These are phyloP conservation scores for Henicopernis longicauda DNA, from an alignment of 2,113 vertebrate species.

Conservation along the genomic window DNA sequence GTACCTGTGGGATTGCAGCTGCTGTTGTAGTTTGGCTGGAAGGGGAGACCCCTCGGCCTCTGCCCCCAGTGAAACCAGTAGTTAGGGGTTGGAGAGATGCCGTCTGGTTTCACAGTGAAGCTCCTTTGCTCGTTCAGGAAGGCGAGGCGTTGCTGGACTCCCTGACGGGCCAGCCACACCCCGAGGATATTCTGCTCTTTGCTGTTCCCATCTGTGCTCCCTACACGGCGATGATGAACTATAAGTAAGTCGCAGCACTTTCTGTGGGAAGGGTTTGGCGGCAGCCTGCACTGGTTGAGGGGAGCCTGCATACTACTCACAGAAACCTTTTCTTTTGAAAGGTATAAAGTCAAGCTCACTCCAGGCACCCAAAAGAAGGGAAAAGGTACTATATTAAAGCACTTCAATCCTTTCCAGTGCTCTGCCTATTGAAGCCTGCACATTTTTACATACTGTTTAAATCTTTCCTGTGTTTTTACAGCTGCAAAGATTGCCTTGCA, in stretches of 20 bases:
- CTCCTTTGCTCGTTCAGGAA: slow-evolving; percentile 71
- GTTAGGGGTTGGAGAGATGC: neutral
- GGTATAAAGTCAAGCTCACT: slow-evolving; percentile 96
- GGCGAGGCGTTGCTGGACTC: slow-evolving; percentile 82
- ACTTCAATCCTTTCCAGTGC: accelerated
- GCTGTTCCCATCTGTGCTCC: slow-evolving; percentile 92
- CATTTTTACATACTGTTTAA: accelerated
- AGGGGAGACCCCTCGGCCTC: neutral
- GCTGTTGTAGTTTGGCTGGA: too few species aligned
- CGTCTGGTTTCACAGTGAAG: neutral
- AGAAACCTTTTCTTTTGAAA: neutral
- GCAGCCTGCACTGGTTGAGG: neutral
- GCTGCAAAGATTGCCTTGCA: slow-evolving; percentile 92
- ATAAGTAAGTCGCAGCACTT: slow-evolving; percentile 78
- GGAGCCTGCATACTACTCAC: accelerated
- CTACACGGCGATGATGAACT: slow-evolving; percentile 87
- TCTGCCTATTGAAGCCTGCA: accelerated
- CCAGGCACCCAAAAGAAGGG: slow-evolving; percentile 96
- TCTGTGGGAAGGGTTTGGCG: neutral
- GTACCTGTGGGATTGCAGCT: neutral
- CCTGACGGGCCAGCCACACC: slow-evolving; percentile 89
- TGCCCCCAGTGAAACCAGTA: accelerated
- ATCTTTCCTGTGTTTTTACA: slow-evolving; percentile 43
- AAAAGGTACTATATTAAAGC: slow-evolving; percentile 79
- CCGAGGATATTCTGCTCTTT: slow-evolving; percentile 89